These are phyloP conservation scores for Toxostoma redivivum DNA, from an alignment of 2,113 vertebrate genomes.

Conservation along the genomic window DNA sequence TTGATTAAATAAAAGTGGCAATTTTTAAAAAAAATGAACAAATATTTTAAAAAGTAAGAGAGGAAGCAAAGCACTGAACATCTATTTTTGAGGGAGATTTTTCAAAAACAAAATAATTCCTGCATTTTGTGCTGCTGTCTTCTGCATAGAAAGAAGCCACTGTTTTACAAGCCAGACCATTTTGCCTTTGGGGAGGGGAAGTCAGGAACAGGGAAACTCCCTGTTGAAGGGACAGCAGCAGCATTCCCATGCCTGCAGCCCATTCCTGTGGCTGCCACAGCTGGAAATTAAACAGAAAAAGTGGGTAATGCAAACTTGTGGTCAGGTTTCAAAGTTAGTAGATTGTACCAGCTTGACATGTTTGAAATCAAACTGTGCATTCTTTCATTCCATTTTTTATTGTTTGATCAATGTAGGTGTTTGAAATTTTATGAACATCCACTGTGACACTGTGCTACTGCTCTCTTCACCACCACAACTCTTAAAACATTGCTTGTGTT, in stretches of 20 bases:
- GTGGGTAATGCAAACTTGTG: conserved; percentile 48
- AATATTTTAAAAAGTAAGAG: background rate
- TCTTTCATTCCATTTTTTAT: conserved; percentile 50
- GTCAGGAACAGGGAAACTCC: conserved; percentile 41
- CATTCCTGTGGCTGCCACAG: conserved; percentile 68
- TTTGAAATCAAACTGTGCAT: conserved; percentile 53
- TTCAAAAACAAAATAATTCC: conserved; percentile 1
- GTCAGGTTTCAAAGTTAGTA: conserved; percentile 22
- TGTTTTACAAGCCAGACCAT: conserved; percentile 37
- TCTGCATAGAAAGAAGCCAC: conserved; percentile 34
- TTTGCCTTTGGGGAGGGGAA: conserved; percentile 47
- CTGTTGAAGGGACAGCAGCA: conserved; percentile 33
- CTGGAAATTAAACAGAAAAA: conserved; percentile 65
- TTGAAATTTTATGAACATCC: conserved; percentile 16
- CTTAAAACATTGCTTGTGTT: background rate
- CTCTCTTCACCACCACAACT: background rate
- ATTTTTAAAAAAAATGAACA: background rate
- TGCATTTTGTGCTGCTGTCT: background rate
- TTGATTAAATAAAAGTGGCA: background rate
- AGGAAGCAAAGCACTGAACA: background rate
- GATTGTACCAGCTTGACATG: conserved; percentile 9
- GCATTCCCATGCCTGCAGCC: conserved; percentile 60
- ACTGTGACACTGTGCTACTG: background rate
- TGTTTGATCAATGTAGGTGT: conserved; percentile 20
- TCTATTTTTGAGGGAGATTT: background rate